Conservation (phyloP, 2,888 invertebrate genomes). For the Drosophila kambysellisi region DNA sequence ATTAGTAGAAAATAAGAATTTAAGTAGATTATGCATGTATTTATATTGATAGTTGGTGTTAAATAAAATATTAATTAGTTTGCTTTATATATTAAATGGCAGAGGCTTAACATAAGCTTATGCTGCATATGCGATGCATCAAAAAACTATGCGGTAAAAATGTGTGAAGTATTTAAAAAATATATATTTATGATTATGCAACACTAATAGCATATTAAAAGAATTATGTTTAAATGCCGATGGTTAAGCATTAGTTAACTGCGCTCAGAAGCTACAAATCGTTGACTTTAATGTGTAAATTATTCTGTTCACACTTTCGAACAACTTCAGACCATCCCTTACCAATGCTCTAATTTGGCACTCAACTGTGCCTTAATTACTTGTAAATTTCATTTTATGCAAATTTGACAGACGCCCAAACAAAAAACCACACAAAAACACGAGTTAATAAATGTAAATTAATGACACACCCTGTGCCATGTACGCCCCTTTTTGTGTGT, state of each 20-base stretch:
- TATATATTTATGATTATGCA: background rate
- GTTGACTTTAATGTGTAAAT: background rate
- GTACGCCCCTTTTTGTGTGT: constrained; percentile 31
- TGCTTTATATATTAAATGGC: constrained; percentile 33
- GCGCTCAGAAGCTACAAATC: background rate
- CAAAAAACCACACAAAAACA: constrained; percentile 59
- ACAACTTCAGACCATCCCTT: background rate
- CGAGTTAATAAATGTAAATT: constrained; percentile 82
- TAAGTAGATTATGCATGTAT: constrained; percentile 34
- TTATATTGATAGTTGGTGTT: constrained; percentile 14
- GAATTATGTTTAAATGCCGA: background rate
- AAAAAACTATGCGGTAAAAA: constrained; percentile 7
- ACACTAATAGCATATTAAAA: background rate
- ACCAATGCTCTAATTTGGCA: constrained; percentile 3
- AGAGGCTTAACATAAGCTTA: constrained; percentile 39
- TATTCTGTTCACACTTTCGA: background rate
- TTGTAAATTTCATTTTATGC: constrained; percentile 57
- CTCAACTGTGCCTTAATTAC: constrained; percentile 35
- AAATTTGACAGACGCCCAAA: constrained; percentile 38
- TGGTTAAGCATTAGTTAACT: background rate
- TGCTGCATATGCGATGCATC: constrained; percentile 52
- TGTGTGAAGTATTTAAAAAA: background rate
- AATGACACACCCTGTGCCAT: constrained; percentile 52
- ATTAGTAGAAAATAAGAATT: constrained; percentile 58
- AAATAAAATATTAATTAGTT: constrained; percentile 34